Base-by-base conservation (phyloP, 2,888 invertebrate genomes). In the Amiota mariae region DNA sequence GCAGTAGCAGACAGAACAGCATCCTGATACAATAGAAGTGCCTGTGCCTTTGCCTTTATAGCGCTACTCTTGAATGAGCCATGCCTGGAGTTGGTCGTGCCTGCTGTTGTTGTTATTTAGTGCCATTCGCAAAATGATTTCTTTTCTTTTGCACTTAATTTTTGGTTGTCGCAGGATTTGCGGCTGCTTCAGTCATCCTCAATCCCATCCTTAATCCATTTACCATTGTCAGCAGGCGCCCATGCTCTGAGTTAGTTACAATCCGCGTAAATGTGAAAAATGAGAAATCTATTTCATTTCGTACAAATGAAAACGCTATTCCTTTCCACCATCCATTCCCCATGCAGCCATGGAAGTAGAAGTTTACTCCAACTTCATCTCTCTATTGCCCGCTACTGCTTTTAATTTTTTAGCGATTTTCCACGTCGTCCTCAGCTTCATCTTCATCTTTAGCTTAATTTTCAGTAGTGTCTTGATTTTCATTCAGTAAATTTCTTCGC, bases 111-210 rank as follows among this genome's bases (percentile, higher is more conserved):
- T 59, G 47, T 61, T 24, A 64, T 49, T 36, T 36, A 36, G 36
- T 66, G 71, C 57, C 63, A 47, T 75, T 51, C 46, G 51, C 73
- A 51, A 78, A 81, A 82, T 82, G 79, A 77, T 81, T 86, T 84
- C 79, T 86, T 83, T 79, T 85, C 82, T 77, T 84, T 88, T 86
- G 79, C 84, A 87, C 87, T 88, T 82, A 85, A 83, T 83, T 83
- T 85, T 85, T 83, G 85, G 67, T 81, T 82, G 79, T 85, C 77
- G 77, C 76, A 75, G 77, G 77, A 77, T 77, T 77, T 77, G 75
- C 73, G 71, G 66, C 70, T 70, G 54, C 59, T 20, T 20, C 20
- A 18, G n/a, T 18, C 47, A 59, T 75, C 75, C 77, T 77, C 57
- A 36, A 36, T 36, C 24, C 11, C 70, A 24, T n/a, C 20, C 20